Base-by-base conservation (phyloP, 2,888 invertebrate genomes). In the Drosophila sordidapex region DNA sequence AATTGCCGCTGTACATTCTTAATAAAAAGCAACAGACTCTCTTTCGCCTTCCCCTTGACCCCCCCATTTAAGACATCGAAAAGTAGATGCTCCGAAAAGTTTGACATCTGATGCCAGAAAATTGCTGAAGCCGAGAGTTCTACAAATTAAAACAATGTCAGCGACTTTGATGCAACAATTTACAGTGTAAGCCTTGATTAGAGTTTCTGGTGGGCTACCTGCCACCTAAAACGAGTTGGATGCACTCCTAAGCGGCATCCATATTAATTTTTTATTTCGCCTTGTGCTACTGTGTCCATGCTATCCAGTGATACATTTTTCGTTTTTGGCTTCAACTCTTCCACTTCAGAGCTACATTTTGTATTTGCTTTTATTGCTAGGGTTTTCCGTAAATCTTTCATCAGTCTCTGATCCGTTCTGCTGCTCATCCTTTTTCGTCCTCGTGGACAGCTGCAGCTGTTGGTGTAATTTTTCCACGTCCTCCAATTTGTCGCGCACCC, bases 131-230 rank as follows among this genome's bases (percentile, higher is more conserved):
- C 54, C 36, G 63, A 58, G 62, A 54, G 68, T 58, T 73, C 31
- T 35, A 65, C 81, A 85, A 89, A 86, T 85, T 86, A 90, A 83
- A 88, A 90, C 79, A 76, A 82, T 76, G 82, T 72, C 82, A 72
- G 66, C 79, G 64, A 68, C 67, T 68, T 76, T 81, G 73, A 79
- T 77, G 73, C 79, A 81, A 81, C 79, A 79, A 79, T 81, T 79
- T 79, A 73, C 73, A 57, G 49, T 53, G 49, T 51, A 36, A 48
- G 59, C 66, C 68, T 74, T 81, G 82, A 74, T 79, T 81, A 81
- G 79, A 81, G 61, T 81, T 79, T 59, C 66, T 38, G 58, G 31
- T 57, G 49, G 57, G 31, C 61, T 58, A 48, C 25, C 8, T 56
- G 48, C 21, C 49, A 21, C 21, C 35, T 27, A 67, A 58, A 58